Evolutionary conservation across 2,113 vertebrate genomes (phyloP).

Genomic region (Lophotis ruficrista): DNA sequence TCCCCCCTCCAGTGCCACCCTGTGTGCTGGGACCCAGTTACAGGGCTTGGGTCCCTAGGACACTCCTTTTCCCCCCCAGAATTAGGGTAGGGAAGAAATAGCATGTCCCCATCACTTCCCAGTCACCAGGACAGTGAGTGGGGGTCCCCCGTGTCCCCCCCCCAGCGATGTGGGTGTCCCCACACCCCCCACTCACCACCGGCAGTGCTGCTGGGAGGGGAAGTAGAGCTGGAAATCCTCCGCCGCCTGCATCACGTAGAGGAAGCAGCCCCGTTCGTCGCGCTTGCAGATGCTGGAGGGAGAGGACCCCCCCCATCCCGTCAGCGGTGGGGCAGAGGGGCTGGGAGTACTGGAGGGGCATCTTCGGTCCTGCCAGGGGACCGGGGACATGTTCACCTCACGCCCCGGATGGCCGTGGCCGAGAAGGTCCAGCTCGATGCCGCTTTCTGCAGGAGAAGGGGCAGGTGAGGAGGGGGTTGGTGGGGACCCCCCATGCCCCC

Average conservation of each 20-base stretch:
- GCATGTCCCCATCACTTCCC: background rate
- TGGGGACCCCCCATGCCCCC: background rate
- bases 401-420: conserved; percentile 81
- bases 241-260: conserved; percentile 83
- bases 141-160: background rate
- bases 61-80: background rate
- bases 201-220: conserved; percentile 85
- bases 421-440: conserved; percentile 85
- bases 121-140: background rate
- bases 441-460: conserved; percentile 73
- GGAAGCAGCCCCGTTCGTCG: conserved; percentile 90
- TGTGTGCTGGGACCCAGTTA: background rate
- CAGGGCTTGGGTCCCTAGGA: background rate
- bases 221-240: conserved; percentile 92
- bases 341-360: background rate
- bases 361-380: background rate
- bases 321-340: background rate
- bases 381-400: conserved; percentile 75
- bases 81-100: background rate
- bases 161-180: background rate
- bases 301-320: rapidly evolving
- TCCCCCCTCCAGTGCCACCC: background rate
- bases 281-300: conserved; percentile 82
- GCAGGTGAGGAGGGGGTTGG: background rate
- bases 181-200: conserved; percentile 74